Conservation (phyloP, 2,113 vertebrate species). For the Pongo abelii region DNA sequence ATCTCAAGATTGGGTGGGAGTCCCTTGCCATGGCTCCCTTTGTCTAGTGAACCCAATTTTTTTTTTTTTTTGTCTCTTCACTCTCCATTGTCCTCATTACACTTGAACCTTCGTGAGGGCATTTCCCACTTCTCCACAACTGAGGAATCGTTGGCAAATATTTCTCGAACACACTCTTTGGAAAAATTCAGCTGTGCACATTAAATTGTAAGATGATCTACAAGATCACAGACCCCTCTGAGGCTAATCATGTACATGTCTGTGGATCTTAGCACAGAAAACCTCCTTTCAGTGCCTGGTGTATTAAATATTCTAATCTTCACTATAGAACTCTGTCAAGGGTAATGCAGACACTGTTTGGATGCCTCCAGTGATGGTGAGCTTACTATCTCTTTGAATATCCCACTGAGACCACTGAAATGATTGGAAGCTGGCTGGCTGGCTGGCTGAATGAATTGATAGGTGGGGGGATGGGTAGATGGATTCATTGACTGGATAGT, state of each 20-base stretch:
- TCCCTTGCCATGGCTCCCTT: fast-evolving
- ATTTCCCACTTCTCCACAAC: background rate
- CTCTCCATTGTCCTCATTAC: fast-evolving
- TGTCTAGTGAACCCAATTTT: background rate
- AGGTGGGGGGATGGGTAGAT: background rate
- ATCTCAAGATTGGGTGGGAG: background rate
- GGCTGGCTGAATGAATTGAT: background rate
- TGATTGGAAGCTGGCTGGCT: background rate
- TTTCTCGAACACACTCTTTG: background rate
- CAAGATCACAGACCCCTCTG: background rate
- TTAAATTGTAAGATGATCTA: background rate
- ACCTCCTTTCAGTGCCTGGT: background rate
- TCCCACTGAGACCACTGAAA: background rate
- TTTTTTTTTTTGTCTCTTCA: background rate
- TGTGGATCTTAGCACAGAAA: no score
- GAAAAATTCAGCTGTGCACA: background rate
- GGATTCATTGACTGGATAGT: background rate
- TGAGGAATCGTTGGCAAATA: background rate
- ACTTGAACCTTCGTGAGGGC: background rate
- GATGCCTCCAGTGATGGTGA: background rate
- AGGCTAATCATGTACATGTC: background rate
- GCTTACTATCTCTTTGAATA: background rate
- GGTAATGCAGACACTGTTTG: background rate
- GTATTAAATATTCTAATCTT: background rate
- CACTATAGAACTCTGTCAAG: background rate